Evolutionary conservation across 30 jellyfish, hydroid and myxozoan genomes (phyloP), one percentile per base, ranked within the genome.

Genomic region (Aurelia sp.): DNA sequence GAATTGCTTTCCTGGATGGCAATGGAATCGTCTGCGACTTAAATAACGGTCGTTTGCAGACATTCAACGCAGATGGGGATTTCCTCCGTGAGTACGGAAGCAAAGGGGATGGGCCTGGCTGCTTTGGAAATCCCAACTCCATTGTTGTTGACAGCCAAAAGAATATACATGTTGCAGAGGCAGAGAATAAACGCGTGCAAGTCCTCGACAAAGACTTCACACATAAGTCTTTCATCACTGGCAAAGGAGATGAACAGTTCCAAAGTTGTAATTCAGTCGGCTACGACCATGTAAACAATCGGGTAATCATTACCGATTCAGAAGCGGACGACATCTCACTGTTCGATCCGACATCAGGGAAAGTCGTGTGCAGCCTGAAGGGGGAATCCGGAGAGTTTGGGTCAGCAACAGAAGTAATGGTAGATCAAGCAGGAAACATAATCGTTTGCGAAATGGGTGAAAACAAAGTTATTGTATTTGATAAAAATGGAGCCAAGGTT

Each of bases 361-460:
- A 50, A 51, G 66, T 35, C 48, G 89, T 74, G 24, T 61, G 77
- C 70, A 73, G 61, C 30, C 35, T 85, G 78, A 55, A 63, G 24
- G 88, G 89, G n/a, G 89, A 74, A 19, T 35, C 58, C 21, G 84
- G 76, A 47, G 89, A 74, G 72, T 85, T 85, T 40, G 50, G 68
- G 22, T 72, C 82, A 11, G 89, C 89, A 53, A 38, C 88, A n/a
- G 63, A 68, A 33, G 89, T 89, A n/a, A 71, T 44, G 35, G 89
- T 86, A 17, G 97, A 90, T 62, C 63, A 76, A 17, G 66, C 82
- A 27, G 97, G 97, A 47, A 90, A 90, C 68, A 76, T 90, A 27
- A 27, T 90, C 33, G 88, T 90, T 15, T 82, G 97, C 62, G 97
- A 90, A 57, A 72, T 76, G 88, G 91, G 91, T 35, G 75, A 83